Evolutionary conservation across 2,797 vertebrate genomes (phyloP).

Genomic region (Rachycentron canadum): DNA sequence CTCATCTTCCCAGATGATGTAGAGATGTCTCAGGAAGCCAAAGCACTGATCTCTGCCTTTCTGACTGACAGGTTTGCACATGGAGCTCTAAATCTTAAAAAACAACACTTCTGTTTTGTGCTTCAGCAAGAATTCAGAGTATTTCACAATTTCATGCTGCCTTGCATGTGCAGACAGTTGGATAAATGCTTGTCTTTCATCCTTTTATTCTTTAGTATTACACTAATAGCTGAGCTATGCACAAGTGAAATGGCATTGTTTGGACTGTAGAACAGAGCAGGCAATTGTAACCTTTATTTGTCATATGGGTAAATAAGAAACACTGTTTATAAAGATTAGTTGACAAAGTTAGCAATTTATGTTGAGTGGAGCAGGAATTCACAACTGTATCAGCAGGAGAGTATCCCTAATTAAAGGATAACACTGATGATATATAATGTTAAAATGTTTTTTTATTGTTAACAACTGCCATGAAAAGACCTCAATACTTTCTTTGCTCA

Average conservation of each 20-base stretch:
- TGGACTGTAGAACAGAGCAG: background rate
- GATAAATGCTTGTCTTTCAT: background rate
- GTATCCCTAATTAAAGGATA: background rate
- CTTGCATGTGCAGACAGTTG: background rate
- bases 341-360: background rate
- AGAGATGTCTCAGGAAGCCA: conserved; percentile 93
- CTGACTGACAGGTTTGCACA: conserved; percentile 91
- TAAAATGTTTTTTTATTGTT: background rate
- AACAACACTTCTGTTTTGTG: background rate
- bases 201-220: background rate
- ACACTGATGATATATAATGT: background rate
- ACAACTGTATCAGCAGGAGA: background rate
- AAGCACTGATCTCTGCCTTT: conserved; percentile 97
- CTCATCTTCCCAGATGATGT: conserved; percentile 93
- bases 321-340: background rate
- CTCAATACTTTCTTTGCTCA: background rate
- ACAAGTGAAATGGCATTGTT: background rate
- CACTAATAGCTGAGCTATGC: background rate
- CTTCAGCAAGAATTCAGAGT: conserved; percentile 15
- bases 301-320: background rate
- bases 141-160: conserved; percentile 6
- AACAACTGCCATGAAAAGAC: background rate
- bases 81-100: background rate
- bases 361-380: background rate
- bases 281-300: background rate